phyloP scores from a whole-genome alignment of 2,888 invertebrate species.

The Drosophila affinis region DNA sequence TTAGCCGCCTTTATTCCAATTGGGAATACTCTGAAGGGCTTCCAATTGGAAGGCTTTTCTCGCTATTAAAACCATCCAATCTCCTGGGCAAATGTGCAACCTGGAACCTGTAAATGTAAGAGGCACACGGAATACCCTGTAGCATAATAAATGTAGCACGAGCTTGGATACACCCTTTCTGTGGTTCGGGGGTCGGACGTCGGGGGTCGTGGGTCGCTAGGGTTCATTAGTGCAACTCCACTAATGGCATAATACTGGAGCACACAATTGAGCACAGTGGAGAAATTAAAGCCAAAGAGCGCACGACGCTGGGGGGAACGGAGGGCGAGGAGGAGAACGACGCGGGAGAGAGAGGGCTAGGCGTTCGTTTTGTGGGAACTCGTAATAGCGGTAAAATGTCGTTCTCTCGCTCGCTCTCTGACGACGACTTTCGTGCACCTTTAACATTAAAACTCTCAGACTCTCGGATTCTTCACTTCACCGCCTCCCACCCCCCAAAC shows the following conservation, averaged over 20 bases:
- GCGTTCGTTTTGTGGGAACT: conserved; percentile 20
- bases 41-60: no score
- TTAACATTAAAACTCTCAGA: conserved; percentile 28
- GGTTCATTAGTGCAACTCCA: neutral
- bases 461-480: conserved; percentile 14
- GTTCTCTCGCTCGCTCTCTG: no score
- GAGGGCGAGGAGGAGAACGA: neutral
- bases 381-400: conserved; percentile 35
- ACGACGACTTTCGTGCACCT: conserved; percentile 33
- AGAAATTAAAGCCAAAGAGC: neutral
- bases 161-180: neutral
- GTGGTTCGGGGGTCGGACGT: no score
- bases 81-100: no score
- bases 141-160: neutral
- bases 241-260: neutral
- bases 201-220: neutral
- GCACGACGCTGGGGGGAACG: neutral
- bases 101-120: no score
- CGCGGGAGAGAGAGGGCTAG: neutral
- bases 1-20: no score
- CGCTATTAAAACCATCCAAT: no score
- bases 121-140: neutral
- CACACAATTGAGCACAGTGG: neutral
- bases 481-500: neutral
- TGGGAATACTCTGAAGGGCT: no score